Percentiles rank a stretch among this genome's conserved stretches.
Evolutionary conservation across 2,888 invertebrate genomes (phyloP).

Genomic region (Myopa tessellatipennis): DNA sequence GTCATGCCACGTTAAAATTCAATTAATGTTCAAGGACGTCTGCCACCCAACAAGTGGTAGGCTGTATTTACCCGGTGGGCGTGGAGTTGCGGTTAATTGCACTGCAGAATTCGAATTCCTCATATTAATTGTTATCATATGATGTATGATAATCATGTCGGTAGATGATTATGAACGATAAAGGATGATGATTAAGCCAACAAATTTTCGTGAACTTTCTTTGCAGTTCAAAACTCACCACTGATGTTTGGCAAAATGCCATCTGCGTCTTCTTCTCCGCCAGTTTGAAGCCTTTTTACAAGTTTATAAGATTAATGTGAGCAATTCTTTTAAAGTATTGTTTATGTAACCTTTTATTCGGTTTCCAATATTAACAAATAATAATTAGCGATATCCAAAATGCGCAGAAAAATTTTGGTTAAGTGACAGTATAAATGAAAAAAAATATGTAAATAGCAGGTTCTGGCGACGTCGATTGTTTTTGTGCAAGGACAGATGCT

Average conservation of each 20-base stretch:
- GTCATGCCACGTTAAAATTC: no score
- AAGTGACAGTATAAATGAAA: not conserved
- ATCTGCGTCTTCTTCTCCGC: conserved; percentile 69
- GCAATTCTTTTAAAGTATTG: not conserved
- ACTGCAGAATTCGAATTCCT: no score
- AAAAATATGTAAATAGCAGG: not conserved
- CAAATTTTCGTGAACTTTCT: no score
- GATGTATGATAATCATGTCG: no score
- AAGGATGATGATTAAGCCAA: no score
- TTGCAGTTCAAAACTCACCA: conserved; percentile 69
- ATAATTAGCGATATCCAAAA: not conserved
- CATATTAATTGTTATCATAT: no score
- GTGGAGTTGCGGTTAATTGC: no score
- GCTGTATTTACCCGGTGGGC: no score
- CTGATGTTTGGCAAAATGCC: conserved; percentile 80
- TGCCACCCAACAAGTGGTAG: no score
- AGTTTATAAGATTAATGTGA: not conserved
- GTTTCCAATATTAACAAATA: not conserved
- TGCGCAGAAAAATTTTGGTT: not conserved
- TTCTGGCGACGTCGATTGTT: not conserved
- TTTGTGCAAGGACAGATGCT: not conserved
- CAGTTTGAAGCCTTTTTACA: conserved; percentile 59
- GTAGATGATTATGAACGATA: no score
- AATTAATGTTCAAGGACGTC: no score
- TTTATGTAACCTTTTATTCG: not conserved